Evolutionary conservation across 2,113 vertebrate species (phyloP).

Genomic region (Rousettus leschenaultii): DNA sequence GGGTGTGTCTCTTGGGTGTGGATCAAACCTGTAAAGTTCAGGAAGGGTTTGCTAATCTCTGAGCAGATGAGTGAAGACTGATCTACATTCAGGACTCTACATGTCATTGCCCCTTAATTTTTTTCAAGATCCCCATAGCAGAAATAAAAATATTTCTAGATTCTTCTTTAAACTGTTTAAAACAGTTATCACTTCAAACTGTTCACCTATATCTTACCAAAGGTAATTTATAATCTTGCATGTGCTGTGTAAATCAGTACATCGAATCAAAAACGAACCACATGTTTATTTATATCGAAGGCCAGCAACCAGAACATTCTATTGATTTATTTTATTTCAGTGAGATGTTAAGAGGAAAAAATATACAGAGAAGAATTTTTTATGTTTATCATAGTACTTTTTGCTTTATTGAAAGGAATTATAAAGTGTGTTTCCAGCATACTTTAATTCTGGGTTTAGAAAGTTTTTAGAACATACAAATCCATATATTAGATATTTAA

Average conservation of each 20-base stretch:
- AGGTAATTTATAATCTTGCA: constrained; percentile 13
- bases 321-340: constrained; percentile 27
- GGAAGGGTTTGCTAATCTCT: constrained; percentile 42
- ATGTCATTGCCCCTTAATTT: background rate
- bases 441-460: constrained; percentile 14
- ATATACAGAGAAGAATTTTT: background rate
- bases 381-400: background rate
- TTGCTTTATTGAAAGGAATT: constrained; percentile 1
- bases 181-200: background rate
- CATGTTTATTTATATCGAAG: background rate
- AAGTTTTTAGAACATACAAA: constrained; percentile 11
- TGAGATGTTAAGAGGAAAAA: constrained; percentile 45
- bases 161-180: background rate
- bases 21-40: background rate
- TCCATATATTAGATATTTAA: background rate
- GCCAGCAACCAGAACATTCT: constrained; percentile 13
- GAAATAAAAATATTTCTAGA: constrained; percentile 17
- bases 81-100: background rate
- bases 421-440: background rate
- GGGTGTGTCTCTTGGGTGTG: constrained; percentile 46
- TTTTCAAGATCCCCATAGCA: background rate
- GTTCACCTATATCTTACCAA: constrained; percentile 6
- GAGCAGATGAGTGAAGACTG: background rate
- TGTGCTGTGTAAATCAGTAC: constrained; percentile 38
- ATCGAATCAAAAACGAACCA: constrained; percentile 44